phyloP scores from a whole-genome alignment of 2,888 invertebrate species.

The Ceriagrion tenellum region DNA sequence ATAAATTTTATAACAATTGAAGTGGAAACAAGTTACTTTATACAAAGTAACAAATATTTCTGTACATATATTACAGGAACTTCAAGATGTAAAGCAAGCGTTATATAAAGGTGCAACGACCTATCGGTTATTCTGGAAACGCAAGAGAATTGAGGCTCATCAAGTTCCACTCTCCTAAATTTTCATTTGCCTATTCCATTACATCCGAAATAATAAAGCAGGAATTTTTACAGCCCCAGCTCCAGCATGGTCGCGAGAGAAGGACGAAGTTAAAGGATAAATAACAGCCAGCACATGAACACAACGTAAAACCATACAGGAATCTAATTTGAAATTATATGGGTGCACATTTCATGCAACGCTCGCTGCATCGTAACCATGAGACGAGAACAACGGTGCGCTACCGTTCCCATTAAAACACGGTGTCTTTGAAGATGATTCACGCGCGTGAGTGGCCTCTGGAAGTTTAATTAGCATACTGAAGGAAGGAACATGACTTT shows the following conservation, averaged over 20 bases:
- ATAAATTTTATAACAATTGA: no score
- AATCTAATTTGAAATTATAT: conserved; percentile 19
- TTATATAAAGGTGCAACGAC: background rate
- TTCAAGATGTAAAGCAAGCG: background rate
- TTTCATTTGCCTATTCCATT: background rate
- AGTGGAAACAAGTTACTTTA: no score
- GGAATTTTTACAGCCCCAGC: background rate
- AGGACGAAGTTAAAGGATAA: background rate
- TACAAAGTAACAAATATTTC: no score
- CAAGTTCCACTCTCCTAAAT: background rate
- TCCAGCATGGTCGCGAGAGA: background rate
- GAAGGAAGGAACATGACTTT: conserved; percentile 40
- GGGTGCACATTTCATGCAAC: conserved; percentile 16
- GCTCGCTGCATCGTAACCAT: background rate
- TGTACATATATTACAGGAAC: no score
- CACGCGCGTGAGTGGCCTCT: conserved; percentile 16
- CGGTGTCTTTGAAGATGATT: conserved; percentile 32
- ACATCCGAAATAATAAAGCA: background rate
- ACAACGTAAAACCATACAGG: background rate
- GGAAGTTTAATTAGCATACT: conserved; percentile 49
- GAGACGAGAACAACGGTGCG: conserved; percentile 21
- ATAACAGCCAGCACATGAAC: background rate
- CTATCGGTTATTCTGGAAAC: no score
- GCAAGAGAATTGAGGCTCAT: background rate
- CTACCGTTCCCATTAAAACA: conserved; percentile 9